Conservation (phyloP, 2,797 vertebrate species). For the Gobionotothen gibberifrons region DNA sequence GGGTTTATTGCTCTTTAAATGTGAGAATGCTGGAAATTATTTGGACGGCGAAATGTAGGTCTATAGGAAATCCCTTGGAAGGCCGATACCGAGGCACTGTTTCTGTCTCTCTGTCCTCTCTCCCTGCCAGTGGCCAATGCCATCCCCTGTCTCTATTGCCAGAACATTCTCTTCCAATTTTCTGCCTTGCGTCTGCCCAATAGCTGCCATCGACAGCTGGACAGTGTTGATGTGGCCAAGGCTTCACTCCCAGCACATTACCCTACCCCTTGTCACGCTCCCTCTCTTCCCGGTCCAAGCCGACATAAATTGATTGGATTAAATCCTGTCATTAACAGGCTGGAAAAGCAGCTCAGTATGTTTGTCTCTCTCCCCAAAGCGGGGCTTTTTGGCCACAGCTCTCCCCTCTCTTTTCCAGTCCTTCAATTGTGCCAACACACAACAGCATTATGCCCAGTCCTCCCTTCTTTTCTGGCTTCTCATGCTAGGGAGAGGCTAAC, state of each 20-base stretch:
- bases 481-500: slow-evolving; percentile 67
- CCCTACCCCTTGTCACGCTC: slow-evolving; percentile 81
- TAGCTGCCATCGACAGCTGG: slow-evolving; percentile 84
- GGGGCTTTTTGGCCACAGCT: slow-evolving; percentile 76
- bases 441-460: slow-evolving; percentile 77
- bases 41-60: slow-evolving; percentile 75
- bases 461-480: slow-evolving; percentile 69
- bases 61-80: slow-evolving; percentile 84
- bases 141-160: slow-evolving; percentile 77
- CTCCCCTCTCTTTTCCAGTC: slow-evolving; percentile 77
- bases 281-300: slow-evolving; percentile 82
- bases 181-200: slow-evolving; percentile 80
- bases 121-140: slow-evolving; percentile 79
- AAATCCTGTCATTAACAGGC: slow-evolving; percentile 87
- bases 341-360: slow-evolving; percentile 85
- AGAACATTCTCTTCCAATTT: slow-evolving; percentile 86
- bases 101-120: slow-evolving; percentile 72
- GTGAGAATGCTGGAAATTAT: slow-evolving; percentile 79
- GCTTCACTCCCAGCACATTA: slow-evolving; percentile 82
- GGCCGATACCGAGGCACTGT: slow-evolving; percentile 72
- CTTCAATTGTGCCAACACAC: slow-evolving; percentile 75
- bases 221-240: slow-evolving; percentile 81
- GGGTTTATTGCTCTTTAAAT: slow-evolving; percentile 83
- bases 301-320: slow-evolving; percentile 86
- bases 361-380: slow-evolving; percentile 80